Evolutionary conservation across 2,113 vertebrate genomes (phyloP), one percentile per base, ranked within the genome.

Genomic region (Fregetta grallaria): DNA sequence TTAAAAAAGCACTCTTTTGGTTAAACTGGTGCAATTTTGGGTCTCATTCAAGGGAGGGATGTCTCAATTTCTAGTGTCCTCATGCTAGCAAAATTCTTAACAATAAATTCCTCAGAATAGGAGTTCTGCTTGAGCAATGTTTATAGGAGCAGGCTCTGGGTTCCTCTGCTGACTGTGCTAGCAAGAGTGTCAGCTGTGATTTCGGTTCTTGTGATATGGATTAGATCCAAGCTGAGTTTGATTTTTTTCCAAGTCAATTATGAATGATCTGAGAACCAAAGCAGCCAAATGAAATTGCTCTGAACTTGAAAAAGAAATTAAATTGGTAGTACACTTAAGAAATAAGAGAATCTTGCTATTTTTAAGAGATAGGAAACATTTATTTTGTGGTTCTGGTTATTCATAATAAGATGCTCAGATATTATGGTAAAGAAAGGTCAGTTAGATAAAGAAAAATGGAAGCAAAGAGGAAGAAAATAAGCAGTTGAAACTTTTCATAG

Each of bases 191-290:
- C 96, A 97, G 93, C 93, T 97, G 83, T 92, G 86, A 92, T 96
- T 95, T 92, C 89, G 53, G 50, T 92, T 96, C 83, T 86, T 91
- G 68, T 81, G 79, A 77, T 82, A 80, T 95, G 96, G 92, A 93
- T 88, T 83, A 86, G 36, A 91, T 94, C 91, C 96, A 96, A 96
- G 91, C 50, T 78, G 72, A 89, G 73, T 95, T 80, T 96, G 94
- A 90, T 53, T 80, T 96, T 96, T 95, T 97, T 94, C 94, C 95
- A 96, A 96, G 86, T 70, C 93, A 96, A 74, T 96, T 97, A 96
- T 47, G 80, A 96, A 92, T 89, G 96, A 95, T 91, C 93, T 89
- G 91, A 96, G 75, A 91, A 86, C 71, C 75, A 86, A 83, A 90
- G 94, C 65, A 78, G 89, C 68, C 68, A 96, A 96, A 95, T 63